These are phyloP conservation scores for Chromoteleia sp. DNA, from an alignment of 2,888 invertebrate genomes.

Conservation along the genomic window DNA sequence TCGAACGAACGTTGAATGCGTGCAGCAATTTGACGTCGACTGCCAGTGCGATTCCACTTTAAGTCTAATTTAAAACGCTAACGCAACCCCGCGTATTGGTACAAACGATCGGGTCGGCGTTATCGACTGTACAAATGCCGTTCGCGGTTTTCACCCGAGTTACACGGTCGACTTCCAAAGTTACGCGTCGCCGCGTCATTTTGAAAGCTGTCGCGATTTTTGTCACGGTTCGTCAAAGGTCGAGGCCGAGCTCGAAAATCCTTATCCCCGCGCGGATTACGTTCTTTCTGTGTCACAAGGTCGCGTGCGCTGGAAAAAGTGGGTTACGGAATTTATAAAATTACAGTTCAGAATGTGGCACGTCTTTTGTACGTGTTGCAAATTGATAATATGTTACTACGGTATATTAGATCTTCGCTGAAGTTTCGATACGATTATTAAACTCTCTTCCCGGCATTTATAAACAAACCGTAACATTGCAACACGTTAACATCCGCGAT, in stretches of 20 bases:
- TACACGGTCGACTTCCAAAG: conserved; percentile 70
- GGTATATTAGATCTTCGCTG: too few relatives aligned
- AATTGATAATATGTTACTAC: background rate
- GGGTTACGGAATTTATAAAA: background rate
- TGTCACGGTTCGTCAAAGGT: conserved; percentile 11
- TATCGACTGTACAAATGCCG: too few relatives aligned
- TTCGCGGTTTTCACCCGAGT: too few relatives aligned
- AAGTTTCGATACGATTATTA: too few relatives aligned
- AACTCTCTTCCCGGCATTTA: too few relatives aligned
- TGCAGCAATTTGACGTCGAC: too few relatives aligned
- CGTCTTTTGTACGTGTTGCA: background rate
- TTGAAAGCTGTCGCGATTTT: background rate
- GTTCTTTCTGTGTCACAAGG: conserved; percentile 34
- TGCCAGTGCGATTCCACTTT: conserved; percentile 64
- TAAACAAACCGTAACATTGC: too few relatives aligned
- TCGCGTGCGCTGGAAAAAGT: conserved; percentile 5
- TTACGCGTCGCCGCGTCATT: conserved; percentile 10
- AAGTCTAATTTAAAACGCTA: conserved; percentile 76
- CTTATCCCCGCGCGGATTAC: conserved; percentile 19
- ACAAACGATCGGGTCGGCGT: too few relatives aligned
- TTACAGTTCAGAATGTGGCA: background rate
- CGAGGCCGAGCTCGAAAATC: conserved; percentile 21
- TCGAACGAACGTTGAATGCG: too few relatives aligned
- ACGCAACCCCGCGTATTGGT: conserved; percentile 75
- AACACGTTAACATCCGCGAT: too few relatives aligned